A percentile compares a stretch with the other conserved stretches of the same genome.
Evolutionary conservation across 2,888 invertebrate species (phyloP).

Genomic region (Norana najaformis): DNA sequence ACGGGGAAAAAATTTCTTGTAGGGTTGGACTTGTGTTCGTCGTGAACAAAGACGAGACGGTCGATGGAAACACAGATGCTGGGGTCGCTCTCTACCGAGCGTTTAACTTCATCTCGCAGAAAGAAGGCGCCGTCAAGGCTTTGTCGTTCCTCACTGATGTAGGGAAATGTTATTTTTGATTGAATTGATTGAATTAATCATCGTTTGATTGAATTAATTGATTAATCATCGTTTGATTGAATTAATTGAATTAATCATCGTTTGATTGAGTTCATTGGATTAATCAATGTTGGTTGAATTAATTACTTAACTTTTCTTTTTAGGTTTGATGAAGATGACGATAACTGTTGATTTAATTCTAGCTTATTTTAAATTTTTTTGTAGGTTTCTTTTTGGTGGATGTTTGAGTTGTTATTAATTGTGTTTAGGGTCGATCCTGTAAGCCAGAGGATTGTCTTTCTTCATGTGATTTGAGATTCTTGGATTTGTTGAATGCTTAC

Average conservation of each 20-base stretch:
- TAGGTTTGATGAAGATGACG: background rate
- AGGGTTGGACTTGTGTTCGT: constrained; percentile 83
- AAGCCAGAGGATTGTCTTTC: too few relatives aligned
- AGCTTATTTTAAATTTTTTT: background rate
- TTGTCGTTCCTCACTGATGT: constrained; percentile 84
- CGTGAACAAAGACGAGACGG: constrained; percentile 67
- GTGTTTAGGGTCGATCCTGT: too few relatives aligned
- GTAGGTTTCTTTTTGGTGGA: too few relatives aligned
- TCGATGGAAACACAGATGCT: constrained; percentile 71
- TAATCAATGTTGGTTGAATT: too few relatives aligned
- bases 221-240: too few relatives aligned
- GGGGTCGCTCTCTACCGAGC: constrained; percentile 83
- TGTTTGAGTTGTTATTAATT: too few relatives aligned
- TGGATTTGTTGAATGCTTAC: background rate
- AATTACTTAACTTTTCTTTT: background rate
- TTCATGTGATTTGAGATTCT: too few relatives aligned
- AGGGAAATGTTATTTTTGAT: constrained; percentile 38
- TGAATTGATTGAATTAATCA: too few relatives aligned
- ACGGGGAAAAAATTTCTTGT: constrained; percentile 59
- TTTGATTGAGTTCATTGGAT: too few relatives aligned
- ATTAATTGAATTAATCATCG: too few relatives aligned
- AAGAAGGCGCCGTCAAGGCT: constrained; percentile 74
- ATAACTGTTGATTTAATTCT: background rate
- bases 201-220: too few relatives aligned
- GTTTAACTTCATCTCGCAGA: constrained; percentile 84